Percentiles rank a stretch among this genome's conserved stretches.
phyloP scores from a whole-genome alignment of 2,888 invertebrate species.

The Cantharis flavilabris region DNA sequence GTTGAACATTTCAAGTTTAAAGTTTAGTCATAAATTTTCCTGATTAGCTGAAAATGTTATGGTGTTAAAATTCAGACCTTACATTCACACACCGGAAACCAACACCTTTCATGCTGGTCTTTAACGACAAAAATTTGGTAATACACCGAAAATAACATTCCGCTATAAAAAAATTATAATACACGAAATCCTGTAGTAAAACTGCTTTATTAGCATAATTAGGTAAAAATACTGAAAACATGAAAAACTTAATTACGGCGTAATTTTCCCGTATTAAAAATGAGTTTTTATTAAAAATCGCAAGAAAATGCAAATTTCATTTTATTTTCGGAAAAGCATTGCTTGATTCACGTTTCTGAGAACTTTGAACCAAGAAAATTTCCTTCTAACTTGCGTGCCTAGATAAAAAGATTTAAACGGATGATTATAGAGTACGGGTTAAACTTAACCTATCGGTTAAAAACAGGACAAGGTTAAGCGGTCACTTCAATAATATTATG shows the following conservation, averaged over 20 bases:
- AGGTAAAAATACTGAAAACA: not conserved
- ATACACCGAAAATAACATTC: not conserved
- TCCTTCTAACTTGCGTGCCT: not conserved
- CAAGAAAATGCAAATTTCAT: not conserved
- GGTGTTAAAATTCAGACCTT: not conserved
- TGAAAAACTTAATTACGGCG: not conserved
- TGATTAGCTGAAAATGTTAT: not conserved
- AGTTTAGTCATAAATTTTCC: not conserved
- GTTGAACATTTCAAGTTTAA: not conserved
- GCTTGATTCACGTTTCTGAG: not conserved
- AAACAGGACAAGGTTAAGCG: conserved; percentile 25
- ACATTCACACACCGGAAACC: not conserved
- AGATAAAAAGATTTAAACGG: not conserved
- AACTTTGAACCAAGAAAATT: not conserved
- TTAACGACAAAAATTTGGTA: not conserved
- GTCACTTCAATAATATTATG: conserved; percentile 11
- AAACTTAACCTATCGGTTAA: conserved; percentile 8
- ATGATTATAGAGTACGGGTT: conserved; percentile 7
- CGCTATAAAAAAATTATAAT: not conserved
- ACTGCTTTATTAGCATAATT: not conserved
- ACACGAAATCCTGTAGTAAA: not conserved
- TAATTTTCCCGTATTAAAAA: not conserved
- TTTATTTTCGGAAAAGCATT: not conserved
- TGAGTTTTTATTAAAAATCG: not conserved
- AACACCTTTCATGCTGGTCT: not conserved